A percentile compares a stretch with the other conserved stretches of the same genome.
phyloP scores from a whole-genome alignment of 23 tunicate genomes.

The Ascidia mentula region DNA sequence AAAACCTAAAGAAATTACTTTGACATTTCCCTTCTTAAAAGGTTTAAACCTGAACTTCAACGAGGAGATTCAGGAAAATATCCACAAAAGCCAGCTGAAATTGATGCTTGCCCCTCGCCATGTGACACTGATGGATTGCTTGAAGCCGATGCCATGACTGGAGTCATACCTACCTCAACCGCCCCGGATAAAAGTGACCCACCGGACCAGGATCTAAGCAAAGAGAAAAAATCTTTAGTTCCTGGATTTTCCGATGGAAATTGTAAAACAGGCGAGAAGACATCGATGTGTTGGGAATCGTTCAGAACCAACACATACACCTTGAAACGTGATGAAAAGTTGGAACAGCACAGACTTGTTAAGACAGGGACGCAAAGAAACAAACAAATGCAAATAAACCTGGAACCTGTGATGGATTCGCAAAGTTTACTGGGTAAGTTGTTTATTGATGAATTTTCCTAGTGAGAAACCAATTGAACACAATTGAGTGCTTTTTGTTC shows the following conservation, averaged over 20 bases:
- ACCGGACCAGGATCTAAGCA: background rate
- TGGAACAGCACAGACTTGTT: background rate
- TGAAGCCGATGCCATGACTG: slow-evolving; percentile 43
- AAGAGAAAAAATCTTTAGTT: background rate
- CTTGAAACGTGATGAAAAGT: background rate
- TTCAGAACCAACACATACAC: background rate
- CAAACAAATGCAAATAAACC: background rate
- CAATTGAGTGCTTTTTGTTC: too few species aligned
- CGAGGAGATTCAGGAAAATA: too few species aligned
- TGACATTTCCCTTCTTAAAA: too few species aligned
- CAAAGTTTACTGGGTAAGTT: too few species aligned
- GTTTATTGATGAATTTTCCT: too few species aligned
- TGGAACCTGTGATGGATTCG: background rate
- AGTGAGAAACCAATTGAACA: too few species aligned
- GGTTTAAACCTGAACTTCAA: too few species aligned
- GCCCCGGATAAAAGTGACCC: background rate
- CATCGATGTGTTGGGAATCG: background rate
- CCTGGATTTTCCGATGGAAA: background rate
- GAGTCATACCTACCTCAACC: slow-evolving; percentile 27
- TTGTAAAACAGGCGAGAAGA: background rate
- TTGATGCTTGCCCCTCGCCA: background rate
- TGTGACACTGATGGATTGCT: slow-evolving; percentile 49
- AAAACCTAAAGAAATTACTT: too few species aligned
- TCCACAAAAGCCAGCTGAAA: too few species aligned
- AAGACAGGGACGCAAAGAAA: background rate